Base-by-base conservation (phyloP, 2,888 invertebrate species). In the Mythimna pallens region DNA sequence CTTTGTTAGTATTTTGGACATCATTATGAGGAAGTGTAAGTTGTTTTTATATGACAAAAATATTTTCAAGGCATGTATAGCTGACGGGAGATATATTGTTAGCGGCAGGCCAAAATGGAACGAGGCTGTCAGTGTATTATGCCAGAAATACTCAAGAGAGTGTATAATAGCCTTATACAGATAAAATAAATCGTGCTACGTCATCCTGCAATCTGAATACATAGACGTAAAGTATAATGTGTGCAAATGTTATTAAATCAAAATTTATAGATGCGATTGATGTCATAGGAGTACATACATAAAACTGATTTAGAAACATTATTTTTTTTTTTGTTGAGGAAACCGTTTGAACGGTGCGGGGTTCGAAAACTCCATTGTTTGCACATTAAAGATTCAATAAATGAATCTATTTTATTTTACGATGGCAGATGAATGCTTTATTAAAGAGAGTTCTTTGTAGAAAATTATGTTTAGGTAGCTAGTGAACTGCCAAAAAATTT, bases 201-300 rank as follows among this genome's bases (percentile, higher is more conserved):
- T 71, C 67, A 55, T 65, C 43, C 22, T 86, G 82, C 81, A 85
- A 73, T 82, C 73, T 72, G 58, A 81, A 82, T 81, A 73, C 57
- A 74, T 76, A 73, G 40, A 59, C 59, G 61, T 68, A 68, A 43
- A 43, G 36, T n/a, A 64, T 73, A 78, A 81, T 77, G 34, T 34
- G 63, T 83, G 80, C 75, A 85, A 87, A 89, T 87, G 68, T 85
- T 86, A 86, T 86, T 58, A 14, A 67, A 80, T 91, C 82, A 77
- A 86, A 73, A 91, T 91, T 87, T 87, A 89, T 88, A 82, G 78
- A 89, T 90, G 86, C 92, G 80, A 91, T 92, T 92, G 92, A 92
- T 92, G 92, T 92, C 92, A 92, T 89, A 90, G 88, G 57, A 73
- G 77, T 76, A 78, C 75, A 85, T 81, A 78, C 64, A 76, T 83